Conservation (phyloP, 2,888 invertebrate genomes). For the Limnephilus lunatus region DNA sequence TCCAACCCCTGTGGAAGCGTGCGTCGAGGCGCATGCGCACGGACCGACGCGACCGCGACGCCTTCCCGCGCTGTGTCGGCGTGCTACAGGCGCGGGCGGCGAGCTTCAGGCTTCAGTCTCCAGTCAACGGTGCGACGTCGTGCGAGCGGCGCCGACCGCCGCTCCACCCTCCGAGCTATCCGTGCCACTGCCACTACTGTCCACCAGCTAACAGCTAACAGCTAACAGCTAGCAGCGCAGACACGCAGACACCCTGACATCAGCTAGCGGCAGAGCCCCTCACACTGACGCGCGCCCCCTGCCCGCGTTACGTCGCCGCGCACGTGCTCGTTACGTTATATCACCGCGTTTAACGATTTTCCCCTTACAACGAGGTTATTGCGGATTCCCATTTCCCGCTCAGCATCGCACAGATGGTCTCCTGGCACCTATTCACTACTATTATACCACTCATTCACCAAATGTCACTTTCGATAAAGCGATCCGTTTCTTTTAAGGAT, state of each 20-base stretch:
- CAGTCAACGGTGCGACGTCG: constrained; percentile 61
- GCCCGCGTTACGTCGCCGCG: constrained; percentile 64
- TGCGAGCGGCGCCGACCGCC: constrained; percentile 61
- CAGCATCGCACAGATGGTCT: constrained; percentile 36
- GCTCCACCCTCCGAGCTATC: constrained; percentile 31
- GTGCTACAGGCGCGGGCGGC: constrained; percentile 65
- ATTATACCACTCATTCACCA: constrained; percentile 63
- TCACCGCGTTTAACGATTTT: constrained; percentile 52
- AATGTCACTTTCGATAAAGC: constrained; percentile 7
- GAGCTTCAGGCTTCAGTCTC: constrained; percentile 41
- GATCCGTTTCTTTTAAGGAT: not conserved
- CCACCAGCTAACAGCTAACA: constrained; percentile 49
- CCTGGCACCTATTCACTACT: constrained; percentile 65
- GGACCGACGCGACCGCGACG: constrained; percentile 49
- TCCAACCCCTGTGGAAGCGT: constrained; percentile 8
- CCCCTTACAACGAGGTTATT: constrained; percentile 64
- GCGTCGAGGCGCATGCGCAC: constrained; percentile 67
- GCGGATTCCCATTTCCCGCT: constrained; percentile 47
- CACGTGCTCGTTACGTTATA: constrained; percentile 61
- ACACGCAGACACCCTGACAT: constrained; percentile 48
- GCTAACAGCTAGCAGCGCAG: too few relatives aligned
- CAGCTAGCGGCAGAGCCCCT: constrained; percentile 22
- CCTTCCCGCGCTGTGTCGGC: constrained; percentile 66
- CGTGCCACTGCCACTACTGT: not conserved
- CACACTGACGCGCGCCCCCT: constrained; percentile 63